These are phyloP conservation scores for Lindbergichthys nudifrons DNA, from an alignment of 2,797 vertebrate genomes.

Conservation along the genomic window DNA sequence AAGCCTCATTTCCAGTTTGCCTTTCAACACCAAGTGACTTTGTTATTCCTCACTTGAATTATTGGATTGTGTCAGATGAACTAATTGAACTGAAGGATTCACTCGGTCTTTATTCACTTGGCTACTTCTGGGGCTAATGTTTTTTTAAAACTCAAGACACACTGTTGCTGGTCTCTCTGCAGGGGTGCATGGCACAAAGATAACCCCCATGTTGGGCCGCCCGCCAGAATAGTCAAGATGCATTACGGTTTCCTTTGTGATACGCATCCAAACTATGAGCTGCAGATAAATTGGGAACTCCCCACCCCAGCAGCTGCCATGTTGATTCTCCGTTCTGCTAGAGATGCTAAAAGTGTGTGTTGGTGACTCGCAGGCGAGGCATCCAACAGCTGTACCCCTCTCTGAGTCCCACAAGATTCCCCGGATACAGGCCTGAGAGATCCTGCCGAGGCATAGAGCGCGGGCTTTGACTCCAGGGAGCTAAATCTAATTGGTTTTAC, in stretches of 20 bases:
- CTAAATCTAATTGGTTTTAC: slow-evolving; percentile 64
- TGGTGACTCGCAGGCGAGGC: slow-evolving; percentile 78
- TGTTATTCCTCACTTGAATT: slow-evolving; percentile 1
- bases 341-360: slow-evolving; percentile 75
- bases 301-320: slow-evolving; percentile 80
- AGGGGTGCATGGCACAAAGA: slow-evolving; percentile 10
- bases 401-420: slow-evolving; percentile 47
- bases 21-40: slow-evolving; percentile 47
- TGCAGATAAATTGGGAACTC: slow-evolving; percentile 77
- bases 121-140: not conserved
- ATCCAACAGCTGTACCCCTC: slow-evolving; percentile 82
- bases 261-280: slow-evolving; percentile 80
- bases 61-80: slow-evolving; percentile 2
- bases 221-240: slow-evolving; percentile 49
- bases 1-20: slow-evolving; percentile 32
- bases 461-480: slow-evolving; percentile 62
- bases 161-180: not conserved
- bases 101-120: not conserved
- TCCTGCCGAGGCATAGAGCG: slow-evolving; percentile 32
- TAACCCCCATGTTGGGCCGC: slow-evolving; percentile 28
- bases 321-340: slow-evolving; percentile 64
- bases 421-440: slow-evolving; percentile 44
- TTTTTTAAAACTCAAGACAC: not conserved
- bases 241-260: slow-evolving; percentile 69
- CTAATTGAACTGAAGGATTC: slow-evolving; percentile 8